phyloP scores from a whole-genome alignment of 2,797 vertebrate species.

The Sebastes vulpes region DNA sequence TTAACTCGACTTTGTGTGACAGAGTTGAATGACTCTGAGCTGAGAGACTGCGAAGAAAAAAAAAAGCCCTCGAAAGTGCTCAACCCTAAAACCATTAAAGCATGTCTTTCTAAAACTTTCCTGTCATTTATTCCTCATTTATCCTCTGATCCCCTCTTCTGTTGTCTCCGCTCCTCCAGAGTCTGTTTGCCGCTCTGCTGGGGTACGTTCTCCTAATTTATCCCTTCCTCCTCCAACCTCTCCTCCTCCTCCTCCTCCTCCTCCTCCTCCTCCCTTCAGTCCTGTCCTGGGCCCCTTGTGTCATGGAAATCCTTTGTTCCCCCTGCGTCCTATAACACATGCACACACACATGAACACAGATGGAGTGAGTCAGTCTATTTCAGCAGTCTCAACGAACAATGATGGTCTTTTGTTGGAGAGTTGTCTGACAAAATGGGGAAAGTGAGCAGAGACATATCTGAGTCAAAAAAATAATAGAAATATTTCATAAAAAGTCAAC shows the following conservation, averaged over 20 bases:
- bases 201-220: constrained; percentile 57
- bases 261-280: background rate
- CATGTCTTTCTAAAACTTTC: constrained; percentile 71
- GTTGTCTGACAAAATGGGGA: constrained; percentile 9
- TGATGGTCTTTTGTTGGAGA: constrained; percentile 52
- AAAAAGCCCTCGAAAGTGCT: constrained; percentile 45
- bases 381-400: constrained; percentile 44
- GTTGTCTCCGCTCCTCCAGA: constrained; percentile 55
- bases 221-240: constrained; percentile 14
- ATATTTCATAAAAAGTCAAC: background rate
- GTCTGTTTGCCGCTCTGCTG: constrained; percentile 36
- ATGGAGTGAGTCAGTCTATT: constrained; percentile 56
- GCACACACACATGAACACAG: constrained; percentile 60
- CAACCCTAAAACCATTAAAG: constrained; percentile 80
- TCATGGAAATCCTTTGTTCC: constrained; percentile 78
- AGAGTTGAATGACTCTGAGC: constrained; percentile 51
- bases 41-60: constrained; percentile 38
- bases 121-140: constrained; percentile 69
- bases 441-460: background rate
- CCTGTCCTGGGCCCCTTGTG: constrained; percentile 73
- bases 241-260: background rate
- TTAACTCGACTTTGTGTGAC: constrained; percentile 54
- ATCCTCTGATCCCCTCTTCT: constrained; percentile 65
- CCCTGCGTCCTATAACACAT: constrained; percentile 49
- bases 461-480: background rate